Evolutionary conservation across 2,113 vertebrate genomes (phyloP).

Genomic region (Geococcyx californianus): DNA sequence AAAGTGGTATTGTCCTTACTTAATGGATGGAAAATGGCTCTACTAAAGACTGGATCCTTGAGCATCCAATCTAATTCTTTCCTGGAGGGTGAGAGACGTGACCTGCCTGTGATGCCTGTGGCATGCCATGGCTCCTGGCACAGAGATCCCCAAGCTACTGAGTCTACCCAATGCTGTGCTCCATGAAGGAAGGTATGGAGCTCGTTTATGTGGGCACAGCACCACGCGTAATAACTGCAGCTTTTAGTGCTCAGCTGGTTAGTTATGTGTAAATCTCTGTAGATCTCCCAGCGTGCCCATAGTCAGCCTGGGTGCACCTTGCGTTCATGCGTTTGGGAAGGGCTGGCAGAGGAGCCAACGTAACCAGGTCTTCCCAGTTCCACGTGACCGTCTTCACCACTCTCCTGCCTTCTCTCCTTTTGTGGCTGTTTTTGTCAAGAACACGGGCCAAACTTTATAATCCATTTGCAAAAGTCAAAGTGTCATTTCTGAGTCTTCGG

Average conservation of each 20-base stretch:
- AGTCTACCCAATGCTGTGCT: neutral
- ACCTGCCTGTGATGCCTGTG: neutral
- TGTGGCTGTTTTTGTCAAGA: neutral
- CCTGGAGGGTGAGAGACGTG: neutral
- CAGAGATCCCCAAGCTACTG: neutral
- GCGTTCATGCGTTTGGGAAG: rapidly evolving
- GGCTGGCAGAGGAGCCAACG: neutral
- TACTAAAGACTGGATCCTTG: neutral
- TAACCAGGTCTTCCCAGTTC: neutral
- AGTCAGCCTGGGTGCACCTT: neutral
- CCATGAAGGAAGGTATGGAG: neutral
- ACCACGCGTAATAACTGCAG: rapidly evolving
- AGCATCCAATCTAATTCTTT: rapidly evolving
- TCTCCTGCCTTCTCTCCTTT: neutral
- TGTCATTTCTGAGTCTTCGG: neutral
- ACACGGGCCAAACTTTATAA: neutral
- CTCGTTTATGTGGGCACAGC: neutral
- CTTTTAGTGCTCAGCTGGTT: neutral
- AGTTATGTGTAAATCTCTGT: neutral
- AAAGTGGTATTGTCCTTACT: neutral
- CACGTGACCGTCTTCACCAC: neutral
- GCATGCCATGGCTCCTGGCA: neutral
- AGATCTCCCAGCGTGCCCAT: neutral
- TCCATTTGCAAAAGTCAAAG: neutral
- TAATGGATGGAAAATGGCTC: neutral